Evolutionary conservation across 2,797 vertebrate genomes (phyloP), one percentile per base, ranked within the genome.

Genomic region (Gallinago nigripennis): DNA sequence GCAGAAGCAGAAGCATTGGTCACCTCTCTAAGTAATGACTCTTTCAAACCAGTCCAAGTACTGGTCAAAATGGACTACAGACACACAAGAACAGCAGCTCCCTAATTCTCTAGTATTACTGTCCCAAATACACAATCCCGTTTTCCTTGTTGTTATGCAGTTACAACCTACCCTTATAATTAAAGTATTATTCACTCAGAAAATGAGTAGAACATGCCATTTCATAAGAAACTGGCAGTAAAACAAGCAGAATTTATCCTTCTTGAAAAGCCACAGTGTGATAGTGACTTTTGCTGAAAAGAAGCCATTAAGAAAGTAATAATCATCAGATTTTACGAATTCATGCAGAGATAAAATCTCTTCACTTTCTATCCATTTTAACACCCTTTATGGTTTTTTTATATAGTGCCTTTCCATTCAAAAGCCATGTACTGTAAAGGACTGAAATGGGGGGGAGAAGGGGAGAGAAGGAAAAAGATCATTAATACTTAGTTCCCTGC

Each of bases 341-440:
- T 85, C 86, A 81, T 27, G 64, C 50, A 85, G 86, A 91, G 82
- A 73, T 35, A 88, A 91, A 90, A 71, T 48, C 53, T 80, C 89
- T 89, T 85, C 17, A n/a, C 77, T 82, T 70, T 84, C 72, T 79
- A 16, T 35, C 80, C 82, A 80, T 64, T 87, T 35, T 27, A 73
- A 75, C 28, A 24, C 35, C 30, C 65, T 83, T 75, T 31, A 60
- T 72, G n/a, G 5, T 37, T 54, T 75, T 73, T 70, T 78, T 46
- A 86, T 30, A 61, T n/a, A 24, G 39, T 35, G 24, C 64, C 23
- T 51, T 7, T 20, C 39, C 17, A 46, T 33, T 66, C 43, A 11
- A 78, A 21, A 35, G 19, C 24, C 63, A 53, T 65, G 28, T 35
- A 25, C 12, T 56, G 46, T 15, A 69, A 83, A 81, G 72, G 48